These are phyloP conservation scores for Archivesica marissinica DNA, from an alignment of 1,140 invertebrate species.

Conservation along the genomic window DNA sequence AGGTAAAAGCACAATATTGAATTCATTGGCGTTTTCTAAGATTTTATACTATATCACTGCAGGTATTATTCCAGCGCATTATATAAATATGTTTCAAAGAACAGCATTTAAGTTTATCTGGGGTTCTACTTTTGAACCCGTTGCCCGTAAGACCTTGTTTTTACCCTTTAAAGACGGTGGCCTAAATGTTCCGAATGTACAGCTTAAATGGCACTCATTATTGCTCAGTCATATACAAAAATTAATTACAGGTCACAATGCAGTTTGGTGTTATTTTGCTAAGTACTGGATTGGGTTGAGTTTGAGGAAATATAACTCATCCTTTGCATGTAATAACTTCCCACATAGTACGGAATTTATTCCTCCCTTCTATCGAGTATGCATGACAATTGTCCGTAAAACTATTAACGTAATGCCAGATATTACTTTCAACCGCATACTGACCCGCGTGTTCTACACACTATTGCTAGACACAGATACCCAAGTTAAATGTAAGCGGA, in stretches of 20 bases:
- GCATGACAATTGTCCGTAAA: too few relatives aligned
- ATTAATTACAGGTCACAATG: neutral
- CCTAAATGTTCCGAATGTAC: conserved; percentile 51
- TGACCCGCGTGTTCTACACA: too few relatives aligned
- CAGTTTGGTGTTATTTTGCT: neutral
- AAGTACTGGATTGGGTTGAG: neutral
- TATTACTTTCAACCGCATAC: too few relatives aligned
- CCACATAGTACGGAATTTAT: too few relatives aligned
- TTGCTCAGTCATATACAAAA: neutral
- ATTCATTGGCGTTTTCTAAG: conserved; percentile 58
- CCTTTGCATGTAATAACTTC: too few relatives aligned
- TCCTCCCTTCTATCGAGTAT: too few relatives aligned
- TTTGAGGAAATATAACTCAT: too few relatives aligned
- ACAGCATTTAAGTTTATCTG: conserved; percentile 57
- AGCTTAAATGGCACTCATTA: neutral
- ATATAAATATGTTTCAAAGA: conserved; percentile 49
- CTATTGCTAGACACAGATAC: too few relatives aligned
- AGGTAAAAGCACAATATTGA: conserved; percentile 57
- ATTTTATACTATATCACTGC: conserved; percentile 62
- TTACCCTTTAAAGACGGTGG: conserved; percentile 34
- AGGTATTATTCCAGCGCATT: conserved; percentile 50
- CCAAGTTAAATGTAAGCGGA: too few relatives aligned
- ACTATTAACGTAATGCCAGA: too few relatives aligned
- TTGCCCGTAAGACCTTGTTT: conserved; percentile 29
- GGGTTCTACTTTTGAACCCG: conserved; percentile 53